A percentile compares a stretch with the other conserved stretches of the same genome.
Conservation (phyloP, 2,797 vertebrate genomes). For the Jordanella pulchra region DNA sequence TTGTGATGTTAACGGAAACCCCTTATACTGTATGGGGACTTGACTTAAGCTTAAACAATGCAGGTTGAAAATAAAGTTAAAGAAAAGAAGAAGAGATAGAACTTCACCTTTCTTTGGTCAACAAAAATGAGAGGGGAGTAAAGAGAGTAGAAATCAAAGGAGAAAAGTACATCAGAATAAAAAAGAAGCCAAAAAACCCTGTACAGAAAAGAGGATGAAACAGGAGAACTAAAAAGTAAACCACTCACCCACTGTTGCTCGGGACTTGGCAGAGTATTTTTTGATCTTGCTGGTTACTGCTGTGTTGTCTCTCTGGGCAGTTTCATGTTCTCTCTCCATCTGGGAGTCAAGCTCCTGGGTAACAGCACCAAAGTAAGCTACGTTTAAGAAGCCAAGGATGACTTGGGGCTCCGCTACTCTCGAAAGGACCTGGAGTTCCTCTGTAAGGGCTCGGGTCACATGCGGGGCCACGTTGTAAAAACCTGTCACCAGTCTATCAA, state of each 20-base stretch:
- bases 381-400: conserved; percentile 86
- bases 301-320: conserved; percentile 84
- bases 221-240: background rate
- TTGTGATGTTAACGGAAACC: conserved; percentile 54
- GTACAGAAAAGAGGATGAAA: background rate
- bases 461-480: conserved; percentile 78
- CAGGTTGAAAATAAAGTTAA: conserved; percentile 35
- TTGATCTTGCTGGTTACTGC: conserved; percentile 75
- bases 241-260: conserved; percentile 82
- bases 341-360: conserved; percentile 82
- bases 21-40: conserved; percentile 51
- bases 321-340: conserved; percentile 87
- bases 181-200: background rate
- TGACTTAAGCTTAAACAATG: conserved; percentile 40
- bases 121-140: conserved; percentile 1
- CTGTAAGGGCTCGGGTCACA: conserved; percentile 82
- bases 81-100: conserved; percentile 14
- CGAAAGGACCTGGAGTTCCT: conserved; percentile 85
- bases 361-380: conserved; percentile 85
- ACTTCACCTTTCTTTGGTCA: conserved; percentile 28
- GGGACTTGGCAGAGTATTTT: conserved; percentile 83
- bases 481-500: conserved; percentile 79
- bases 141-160: conserved; percentile 2
- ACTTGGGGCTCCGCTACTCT: conserved; percentile 79
- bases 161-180: conserved; percentile 14